These are phyloP conservation scores for Acanthis flammea DNA, from an alignment of 2,797 vertebrate species.

Conservation along the genomic window DNA sequence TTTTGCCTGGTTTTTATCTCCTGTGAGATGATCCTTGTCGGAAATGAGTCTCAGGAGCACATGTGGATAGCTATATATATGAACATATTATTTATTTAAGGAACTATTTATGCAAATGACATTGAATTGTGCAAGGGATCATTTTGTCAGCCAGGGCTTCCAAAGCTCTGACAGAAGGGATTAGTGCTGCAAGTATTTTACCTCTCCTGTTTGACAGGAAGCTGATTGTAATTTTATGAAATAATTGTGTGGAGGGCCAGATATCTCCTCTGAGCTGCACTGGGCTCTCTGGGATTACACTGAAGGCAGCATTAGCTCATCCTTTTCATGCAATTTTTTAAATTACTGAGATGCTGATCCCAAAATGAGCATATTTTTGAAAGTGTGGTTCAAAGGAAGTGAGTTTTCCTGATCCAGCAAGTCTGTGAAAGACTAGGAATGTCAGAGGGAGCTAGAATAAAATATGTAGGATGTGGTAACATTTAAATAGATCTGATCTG, in stretches of 20 bases:
- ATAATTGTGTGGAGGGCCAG: not conserved
- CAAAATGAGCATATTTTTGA: not conserved
- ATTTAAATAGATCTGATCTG: not conserved
- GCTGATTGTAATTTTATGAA: not conserved
- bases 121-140: slow-evolving; percentile 1
- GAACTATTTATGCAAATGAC: slow-evolving; percentile 50
- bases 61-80: slow-evolving; percentile 35
- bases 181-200: slow-evolving; percentile 18
- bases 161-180: not conserved
- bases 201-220: slow-evolving; percentile 19
- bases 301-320: not conserved
- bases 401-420: not conserved
- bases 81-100: slow-evolving; percentile 33
- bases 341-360: not conserved
- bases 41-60: slow-evolving; percentile 52
- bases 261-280: not conserved
- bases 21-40: slow-evolving; percentile 54
- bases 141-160: slow-evolving; percentile 38
- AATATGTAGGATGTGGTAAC: not conserved
- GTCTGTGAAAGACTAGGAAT: not conserved
- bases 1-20: slow-evolving; percentile 55
- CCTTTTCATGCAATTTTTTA: not conserved
- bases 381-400: not conserved
- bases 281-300: not conserved
- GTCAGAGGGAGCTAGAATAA: not conserved